phyloP scores from a whole-genome alignment of 2,113 vertebrate species.

The Cervus canadensis region DNA sequence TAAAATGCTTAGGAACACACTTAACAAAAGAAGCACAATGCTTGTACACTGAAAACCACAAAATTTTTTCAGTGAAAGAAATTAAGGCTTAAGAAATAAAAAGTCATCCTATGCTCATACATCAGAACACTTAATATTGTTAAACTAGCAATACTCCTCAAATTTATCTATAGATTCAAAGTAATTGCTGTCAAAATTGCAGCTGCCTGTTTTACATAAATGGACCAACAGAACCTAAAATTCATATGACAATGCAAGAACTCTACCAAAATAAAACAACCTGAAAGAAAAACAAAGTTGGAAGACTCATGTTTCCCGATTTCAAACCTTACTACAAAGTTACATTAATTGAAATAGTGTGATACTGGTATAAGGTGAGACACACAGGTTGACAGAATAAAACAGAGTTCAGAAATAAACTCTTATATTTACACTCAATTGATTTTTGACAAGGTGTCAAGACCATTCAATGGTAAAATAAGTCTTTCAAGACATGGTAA shows the following conservation, averaged over 20 bases:
- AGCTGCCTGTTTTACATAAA: conserved; percentile 19
- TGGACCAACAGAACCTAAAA: background rate
- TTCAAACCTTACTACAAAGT: conserved; percentile 24
- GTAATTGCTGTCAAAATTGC: background rate
- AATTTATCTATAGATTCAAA: background rate
- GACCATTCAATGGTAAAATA: background rate
- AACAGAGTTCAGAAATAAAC: conserved; percentile 7
- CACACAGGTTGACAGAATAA: background rate
- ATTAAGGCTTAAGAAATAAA: background rate
- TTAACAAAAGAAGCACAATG: background rate
- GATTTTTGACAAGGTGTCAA: background rate
- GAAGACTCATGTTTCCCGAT: background rate
- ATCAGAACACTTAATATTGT: background rate
- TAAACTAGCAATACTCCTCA: background rate
- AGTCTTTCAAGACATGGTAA: background rate
- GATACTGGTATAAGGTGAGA: background rate
- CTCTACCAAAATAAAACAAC: conserved; percentile 6
- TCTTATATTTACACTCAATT: background rate
- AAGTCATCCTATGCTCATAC: background rate
- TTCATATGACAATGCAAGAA: background rate
- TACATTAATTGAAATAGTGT: background rate
- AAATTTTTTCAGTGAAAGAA: background rate
- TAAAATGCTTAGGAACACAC: background rate
- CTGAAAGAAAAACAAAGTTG: background rate
- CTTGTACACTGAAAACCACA: background rate